Evolutionary conservation across 2,888 invertebrate genomes (phyloP).

Genomic region (Linyphia triangularis): DNA sequence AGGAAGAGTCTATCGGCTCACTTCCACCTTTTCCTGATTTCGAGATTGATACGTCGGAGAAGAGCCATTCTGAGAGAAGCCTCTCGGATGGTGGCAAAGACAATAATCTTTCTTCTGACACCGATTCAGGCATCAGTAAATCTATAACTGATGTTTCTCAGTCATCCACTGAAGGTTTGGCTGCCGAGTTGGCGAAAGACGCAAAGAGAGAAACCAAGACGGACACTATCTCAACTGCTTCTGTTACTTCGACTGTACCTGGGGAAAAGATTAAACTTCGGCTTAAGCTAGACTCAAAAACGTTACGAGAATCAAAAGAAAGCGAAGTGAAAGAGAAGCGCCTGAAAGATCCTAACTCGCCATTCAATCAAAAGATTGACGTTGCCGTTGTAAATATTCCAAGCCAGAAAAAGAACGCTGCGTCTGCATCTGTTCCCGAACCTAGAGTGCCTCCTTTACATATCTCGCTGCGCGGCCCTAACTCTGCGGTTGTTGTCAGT

Average conservation of each 20-base stretch:
- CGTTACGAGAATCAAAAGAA: slow-evolving; percentile 74
- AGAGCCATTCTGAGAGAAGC: slow-evolving; percentile 75
- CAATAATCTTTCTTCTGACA: slow-evolving; percentile 75
- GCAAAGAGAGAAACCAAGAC: slow-evolving; percentile 41
- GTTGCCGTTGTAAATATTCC: slow-evolving; percentile 86
- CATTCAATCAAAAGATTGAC: slow-evolving; percentile 85
- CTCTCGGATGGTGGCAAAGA: slow-evolving; percentile 75
- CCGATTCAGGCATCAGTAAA: slow-evolving; percentile 76
- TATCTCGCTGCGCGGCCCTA: slow-evolving; percentile 90
- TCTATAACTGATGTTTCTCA: slow-evolving; percentile 76
- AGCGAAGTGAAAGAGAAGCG: slow-evolving; percentile 72
- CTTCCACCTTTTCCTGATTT: slow-evolving; percentile 75
- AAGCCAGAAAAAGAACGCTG: slow-evolving; percentile 57
- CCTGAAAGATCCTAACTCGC: slow-evolving; percentile 46
- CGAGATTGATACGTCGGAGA: slow-evolving; percentile 71
- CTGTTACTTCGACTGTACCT: slow-evolving; percentile 78
- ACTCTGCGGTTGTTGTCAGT: slow-evolving; percentile 87
- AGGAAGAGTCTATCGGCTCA: slow-evolving; percentile 74
- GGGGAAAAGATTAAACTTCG: slow-evolving; percentile 90
- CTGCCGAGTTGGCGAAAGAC: slow-evolving; percentile 59
- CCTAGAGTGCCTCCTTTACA: slow-evolving; percentile 92
- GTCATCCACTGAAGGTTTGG: slow-evolving; percentile 70
- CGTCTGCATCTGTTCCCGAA: slow-evolving; percentile 80
- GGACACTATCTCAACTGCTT: slow-evolving; percentile 46
- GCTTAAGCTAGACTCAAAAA: slow-evolving; percentile 85